Evolutionary conservation across 2,797 vertebrate species (phyloP).

Genomic region (Salarias fasciatus): DNA sequence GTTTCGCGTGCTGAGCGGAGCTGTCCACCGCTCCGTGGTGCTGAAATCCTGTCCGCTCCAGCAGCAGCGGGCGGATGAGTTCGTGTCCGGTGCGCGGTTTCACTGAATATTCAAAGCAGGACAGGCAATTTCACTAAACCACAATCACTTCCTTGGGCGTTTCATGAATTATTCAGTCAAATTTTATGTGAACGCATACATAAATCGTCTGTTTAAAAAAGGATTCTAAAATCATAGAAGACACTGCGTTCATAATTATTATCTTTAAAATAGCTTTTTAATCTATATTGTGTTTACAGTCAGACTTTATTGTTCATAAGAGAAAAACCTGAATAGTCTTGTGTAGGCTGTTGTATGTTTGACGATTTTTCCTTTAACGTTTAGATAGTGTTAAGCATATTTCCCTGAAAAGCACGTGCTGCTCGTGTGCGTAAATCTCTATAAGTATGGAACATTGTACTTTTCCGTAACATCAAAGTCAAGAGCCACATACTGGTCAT

Average conservation of each 20-base stretch:
- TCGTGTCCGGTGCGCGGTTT: background rate
- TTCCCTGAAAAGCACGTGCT: too few relatives aligned
- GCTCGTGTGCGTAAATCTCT: background rate
- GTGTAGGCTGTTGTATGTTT: too few relatives aligned
- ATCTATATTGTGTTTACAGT: too few relatives aligned
- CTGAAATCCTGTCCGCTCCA: conserved; percentile 27
- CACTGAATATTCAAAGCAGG: background rate
- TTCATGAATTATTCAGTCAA: background rate
- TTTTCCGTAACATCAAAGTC: conserved; percentile 5
- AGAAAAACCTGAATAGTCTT: too few relatives aligned
- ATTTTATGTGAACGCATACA: too few relatives aligned
- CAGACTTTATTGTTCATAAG: too few relatives aligned
- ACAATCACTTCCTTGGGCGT: background rate
- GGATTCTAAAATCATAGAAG: too few relatives aligned
- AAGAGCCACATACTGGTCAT: conserved; percentile 21
- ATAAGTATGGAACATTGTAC: background rate
- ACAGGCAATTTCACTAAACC: background rate
- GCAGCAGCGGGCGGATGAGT: background rate
- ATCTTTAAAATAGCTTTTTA: too few relatives aligned
- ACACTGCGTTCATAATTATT: too few relatives aligned
- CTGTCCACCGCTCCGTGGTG: conserved; percentile 25
- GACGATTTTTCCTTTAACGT: too few relatives aligned
- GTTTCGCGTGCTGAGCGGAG: conserved; percentile 1
- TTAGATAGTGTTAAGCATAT: too few relatives aligned
- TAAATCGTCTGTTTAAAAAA: too few relatives aligned